Conservation (phyloP, 1,140 invertebrate species). For the Halesus radiatus region DNA sequence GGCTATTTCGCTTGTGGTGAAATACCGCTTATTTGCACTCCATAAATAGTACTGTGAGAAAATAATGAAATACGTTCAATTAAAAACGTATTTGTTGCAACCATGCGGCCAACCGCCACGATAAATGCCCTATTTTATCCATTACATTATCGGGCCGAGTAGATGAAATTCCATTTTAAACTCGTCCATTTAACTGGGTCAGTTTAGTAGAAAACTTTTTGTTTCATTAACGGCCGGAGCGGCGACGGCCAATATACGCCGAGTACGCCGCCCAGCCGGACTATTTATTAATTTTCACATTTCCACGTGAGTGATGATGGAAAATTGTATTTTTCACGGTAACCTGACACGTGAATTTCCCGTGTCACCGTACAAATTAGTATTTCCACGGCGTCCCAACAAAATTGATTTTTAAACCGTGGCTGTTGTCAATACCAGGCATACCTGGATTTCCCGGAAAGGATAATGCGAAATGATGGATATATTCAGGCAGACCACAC, state of each 20-base stretch:
- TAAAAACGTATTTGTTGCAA: no score
- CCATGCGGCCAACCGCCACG: no score
- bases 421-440: not conserved
- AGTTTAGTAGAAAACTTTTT: not conserved
- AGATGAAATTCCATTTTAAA: no score
- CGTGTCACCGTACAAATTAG: constrained; percentile 7
- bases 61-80: no score
- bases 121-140: no score
- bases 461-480: constrained; percentile 7
- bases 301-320: constrained; percentile 29
- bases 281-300: constrained; percentile 41
- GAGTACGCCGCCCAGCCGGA: not conserved
- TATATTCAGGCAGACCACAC: not conserved
- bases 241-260: not conserved
- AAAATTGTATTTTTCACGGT: constrained; percentile 14
- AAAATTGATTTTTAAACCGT: constrained; percentile 14
- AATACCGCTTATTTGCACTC: no score
- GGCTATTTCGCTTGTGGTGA: no score
- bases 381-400: not conserved
- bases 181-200: no score
- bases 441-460: not conserved
- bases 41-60: no score
- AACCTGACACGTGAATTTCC: constrained; percentile 16
- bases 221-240: constrained; percentile 6
- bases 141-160: no score